Conservation (phyloP, 2,888 invertebrate species). For the Aphidius colemani region DNA sequence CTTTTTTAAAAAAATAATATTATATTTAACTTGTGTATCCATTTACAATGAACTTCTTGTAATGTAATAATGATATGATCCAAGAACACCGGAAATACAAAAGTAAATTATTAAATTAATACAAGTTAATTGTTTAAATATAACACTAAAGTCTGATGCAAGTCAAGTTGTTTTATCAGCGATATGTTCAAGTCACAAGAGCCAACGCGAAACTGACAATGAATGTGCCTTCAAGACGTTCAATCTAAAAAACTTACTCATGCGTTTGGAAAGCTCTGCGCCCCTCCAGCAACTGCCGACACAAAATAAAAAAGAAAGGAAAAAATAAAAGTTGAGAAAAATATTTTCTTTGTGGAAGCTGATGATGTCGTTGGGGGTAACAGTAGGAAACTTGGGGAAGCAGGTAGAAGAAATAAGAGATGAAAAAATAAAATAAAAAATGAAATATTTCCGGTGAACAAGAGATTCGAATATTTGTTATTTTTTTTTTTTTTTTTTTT, state of each 20-base stretch:
- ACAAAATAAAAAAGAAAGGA: conserved; percentile 6
- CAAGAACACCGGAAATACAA: too few relatives aligned
- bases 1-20: too few relatives aligned
- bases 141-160: too few relatives aligned
- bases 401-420: background rate
- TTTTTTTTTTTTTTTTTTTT: background rate
- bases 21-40: too few relatives aligned
- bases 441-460: background rate
- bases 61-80: too few relatives aligned
- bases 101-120: too few relatives aligned
- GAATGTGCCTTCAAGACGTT: background rate
- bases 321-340: conserved; percentile 7
- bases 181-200: conserved; percentile 6
- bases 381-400: background rate
- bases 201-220: conserved; percentile 14
- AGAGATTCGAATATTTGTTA: background rate
- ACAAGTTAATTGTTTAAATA: too few relatives aligned
- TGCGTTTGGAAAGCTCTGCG: conserved; percentile 1
- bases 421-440: background rate
- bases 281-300: conserved; percentile 13
- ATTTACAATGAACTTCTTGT: too few relatives aligned
- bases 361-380: conserved; percentile 7
- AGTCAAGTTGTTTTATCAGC: too few relatives aligned
- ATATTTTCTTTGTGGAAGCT: conserved; percentile 9
- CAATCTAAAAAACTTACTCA: conserved; percentile 8